Conservation (phyloP, 2,888 invertebrate genomes). For the Andrena bicolor region DNA sequence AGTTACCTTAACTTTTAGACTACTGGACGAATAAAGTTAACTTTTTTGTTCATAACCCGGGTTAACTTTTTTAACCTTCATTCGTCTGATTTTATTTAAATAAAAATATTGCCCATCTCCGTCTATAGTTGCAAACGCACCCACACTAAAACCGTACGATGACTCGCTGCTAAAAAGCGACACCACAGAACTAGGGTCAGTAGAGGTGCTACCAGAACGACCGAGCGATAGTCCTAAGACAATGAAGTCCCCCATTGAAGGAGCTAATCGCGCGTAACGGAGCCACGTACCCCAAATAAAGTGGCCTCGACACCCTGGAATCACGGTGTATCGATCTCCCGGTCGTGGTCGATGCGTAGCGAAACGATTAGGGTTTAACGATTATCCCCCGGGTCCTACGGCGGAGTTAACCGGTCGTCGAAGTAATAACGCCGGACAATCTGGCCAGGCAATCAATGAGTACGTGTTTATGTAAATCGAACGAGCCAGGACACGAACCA, state of each 20-base stretch:
- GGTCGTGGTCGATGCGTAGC: slow-evolving; percentile 60
- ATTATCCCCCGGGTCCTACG: slow-evolving; percentile 68
- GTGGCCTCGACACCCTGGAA: slow-evolving; percentile 16
- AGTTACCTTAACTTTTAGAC: no score
- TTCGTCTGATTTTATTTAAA: no score
- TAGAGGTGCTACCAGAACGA: slow-evolving; percentile 7
- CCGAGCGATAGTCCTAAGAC: slow-evolving; percentile 18
- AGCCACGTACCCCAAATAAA: slow-evolving; percentile 44
- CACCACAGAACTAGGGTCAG: slow-evolving; percentile 6
- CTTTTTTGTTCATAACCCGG: no score
- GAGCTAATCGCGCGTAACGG: slow-evolving; percentile 33
- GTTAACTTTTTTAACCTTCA: no score
- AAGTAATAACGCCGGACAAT: slow-evolving; percentile 79
- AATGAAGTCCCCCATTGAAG: slow-evolving; percentile 1
- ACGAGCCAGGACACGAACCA: slow-evolving; percentile 79
- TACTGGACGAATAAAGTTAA: no score
- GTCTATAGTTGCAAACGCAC: slow-evolving; percentile 2
- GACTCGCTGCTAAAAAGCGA: neutral
- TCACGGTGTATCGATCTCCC: slow-evolving; percentile 41
- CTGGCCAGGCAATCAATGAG: slow-evolving; percentile 81
- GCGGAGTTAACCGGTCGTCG: slow-evolving; percentile 75
- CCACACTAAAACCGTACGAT: neutral
- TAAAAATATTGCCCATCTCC: neutral
- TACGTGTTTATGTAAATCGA: slow-evolving; percentile 83
- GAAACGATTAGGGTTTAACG: slow-evolving; percentile 70